Conservation (phyloP, 2,113 vertebrate species). For the Varanus salvator region DNA sequence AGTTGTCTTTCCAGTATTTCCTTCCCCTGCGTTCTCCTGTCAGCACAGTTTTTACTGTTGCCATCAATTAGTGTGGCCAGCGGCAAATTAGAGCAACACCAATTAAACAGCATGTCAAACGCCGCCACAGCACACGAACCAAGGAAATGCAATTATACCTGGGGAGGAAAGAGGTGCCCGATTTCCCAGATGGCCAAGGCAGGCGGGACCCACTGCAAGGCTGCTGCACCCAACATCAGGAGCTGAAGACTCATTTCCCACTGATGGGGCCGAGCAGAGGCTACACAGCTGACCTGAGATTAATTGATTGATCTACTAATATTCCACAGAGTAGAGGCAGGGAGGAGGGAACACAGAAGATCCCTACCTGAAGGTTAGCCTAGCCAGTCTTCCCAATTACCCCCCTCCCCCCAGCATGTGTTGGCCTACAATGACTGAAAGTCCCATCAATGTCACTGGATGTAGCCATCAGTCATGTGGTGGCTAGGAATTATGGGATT, state of each 20-base stretch:
- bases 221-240: background rate
- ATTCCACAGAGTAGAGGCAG: background rate
- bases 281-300: slow-evolving; percentile 3
- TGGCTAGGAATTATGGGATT: too few species aligned
- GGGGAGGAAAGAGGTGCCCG: background rate
- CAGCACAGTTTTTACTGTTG: slow-evolving; percentile 32
- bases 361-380: background rate
- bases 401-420: too few species aligned
- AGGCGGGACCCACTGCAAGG: slow-evolving; percentile 7
- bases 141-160: slow-evolving; percentile 37
- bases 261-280: background rate
- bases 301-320: slow-evolving; percentile 12
- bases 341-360: too few species aligned
- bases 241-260: slow-evolving; percentile 2
- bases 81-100: background rate
- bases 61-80: slow-evolving; percentile 26
- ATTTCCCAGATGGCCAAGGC: slow-evolving; percentile 26
- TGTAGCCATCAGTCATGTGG: too few species aligned
- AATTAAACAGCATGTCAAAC: background rate
- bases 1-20: background rate
- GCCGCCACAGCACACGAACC: fast-evolving
- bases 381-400: background rate
- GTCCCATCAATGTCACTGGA: too few species aligned
- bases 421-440: too few species aligned
- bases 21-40: background rate